phyloP scores from a whole-genome alignment of 37 sponge, comb jelly and placozoan genomes.

The Corticium candelabrum region DNA sequence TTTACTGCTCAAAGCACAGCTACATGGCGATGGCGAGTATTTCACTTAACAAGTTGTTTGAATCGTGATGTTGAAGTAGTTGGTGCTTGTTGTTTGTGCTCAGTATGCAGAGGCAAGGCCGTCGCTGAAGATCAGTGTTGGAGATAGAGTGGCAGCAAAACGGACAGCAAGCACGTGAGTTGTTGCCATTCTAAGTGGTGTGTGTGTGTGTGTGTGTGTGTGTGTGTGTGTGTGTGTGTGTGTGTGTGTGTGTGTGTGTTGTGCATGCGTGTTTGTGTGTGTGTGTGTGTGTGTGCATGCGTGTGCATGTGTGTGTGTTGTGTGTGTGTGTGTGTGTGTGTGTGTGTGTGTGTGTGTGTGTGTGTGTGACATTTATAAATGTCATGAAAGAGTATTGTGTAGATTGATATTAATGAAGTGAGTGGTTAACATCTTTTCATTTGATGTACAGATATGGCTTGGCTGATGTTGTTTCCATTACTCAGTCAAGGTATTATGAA shows the following conservation, averaged over 20 bases:
- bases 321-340: slow-evolving; percentile 1
- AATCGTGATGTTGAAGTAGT: too few species aligned
- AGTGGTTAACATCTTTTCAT: neutral
- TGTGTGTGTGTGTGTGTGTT: too few species aligned
- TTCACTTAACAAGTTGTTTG: too few species aligned
- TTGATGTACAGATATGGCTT: neutral
- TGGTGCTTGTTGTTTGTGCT: neutral
- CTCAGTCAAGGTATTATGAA: slow-evolving; percentile 11
- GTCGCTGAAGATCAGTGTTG: neutral
- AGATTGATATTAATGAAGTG: too few species aligned
- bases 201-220: too few species aligned
- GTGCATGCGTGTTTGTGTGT: too few species aligned
- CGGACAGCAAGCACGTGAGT: too few species aligned
- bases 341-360: neutral
- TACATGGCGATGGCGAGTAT: neutral
- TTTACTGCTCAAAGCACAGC: neutral
- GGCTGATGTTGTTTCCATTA: neutral
- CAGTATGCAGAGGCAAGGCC: neutral
- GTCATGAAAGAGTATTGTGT: too few species aligned
- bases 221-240: slow-evolving; percentile 1
- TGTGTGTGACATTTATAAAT: too few species aligned
- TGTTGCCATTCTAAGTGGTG: too few species aligned
- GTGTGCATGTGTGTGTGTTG: too few species aligned
- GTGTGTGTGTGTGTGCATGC: too few species aligned
- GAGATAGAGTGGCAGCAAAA: neutral